Conservation (phyloP, 1,140 invertebrate genomes). For the Cydia splendana region DNA sequence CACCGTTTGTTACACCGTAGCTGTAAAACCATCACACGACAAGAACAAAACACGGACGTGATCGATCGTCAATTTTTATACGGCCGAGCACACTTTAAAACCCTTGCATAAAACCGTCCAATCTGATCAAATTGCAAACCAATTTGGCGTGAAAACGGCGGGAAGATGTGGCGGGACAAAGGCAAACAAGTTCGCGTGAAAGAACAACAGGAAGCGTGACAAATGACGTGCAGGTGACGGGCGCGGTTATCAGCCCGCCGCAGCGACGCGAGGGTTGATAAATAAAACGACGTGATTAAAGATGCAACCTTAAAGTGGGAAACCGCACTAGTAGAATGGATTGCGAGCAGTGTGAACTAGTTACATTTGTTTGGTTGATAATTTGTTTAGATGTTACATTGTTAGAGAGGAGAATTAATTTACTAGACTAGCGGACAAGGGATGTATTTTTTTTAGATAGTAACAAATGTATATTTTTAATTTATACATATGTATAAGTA, state of each 20-base stretch:
- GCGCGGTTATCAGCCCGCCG: constrained; percentile 43
- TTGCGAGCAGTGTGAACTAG: constrained; percentile 1
- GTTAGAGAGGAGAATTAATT: background rate
- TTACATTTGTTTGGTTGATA: background rate
- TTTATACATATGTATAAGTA: no score
- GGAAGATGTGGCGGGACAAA: constrained; percentile 44
- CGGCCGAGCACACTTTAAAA: constrained; percentile 32
- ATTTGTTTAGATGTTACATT: background rate
- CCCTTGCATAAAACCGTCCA: constrained; percentile 34
- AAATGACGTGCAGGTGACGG: constrained; percentile 57
- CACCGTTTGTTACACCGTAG: background rate
- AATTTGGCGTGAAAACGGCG: constrained; percentile 46
- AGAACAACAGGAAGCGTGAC: constrained; percentile 54
- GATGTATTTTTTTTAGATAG: background rate
- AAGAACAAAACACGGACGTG: constrained; percentile 3
- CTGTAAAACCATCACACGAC: background rate
- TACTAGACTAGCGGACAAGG: background rate
- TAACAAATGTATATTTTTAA: background rate
- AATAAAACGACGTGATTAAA: constrained; percentile 30
- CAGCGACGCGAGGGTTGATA: constrained; percentile 38
- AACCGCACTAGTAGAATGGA: constrained; percentile 1
- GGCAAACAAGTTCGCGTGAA: constrained; percentile 47
- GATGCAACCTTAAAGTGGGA: constrained; percentile 17
- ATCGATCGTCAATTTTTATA: constrained; percentile 33
- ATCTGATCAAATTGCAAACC: constrained; percentile 41